A percentile compares a stretch with the other conserved stretches of the same genome.
phyloP scores from a whole-genome alignment of 2,797 vertebrate genomes.

The Leptodactylus fallax region DNA sequence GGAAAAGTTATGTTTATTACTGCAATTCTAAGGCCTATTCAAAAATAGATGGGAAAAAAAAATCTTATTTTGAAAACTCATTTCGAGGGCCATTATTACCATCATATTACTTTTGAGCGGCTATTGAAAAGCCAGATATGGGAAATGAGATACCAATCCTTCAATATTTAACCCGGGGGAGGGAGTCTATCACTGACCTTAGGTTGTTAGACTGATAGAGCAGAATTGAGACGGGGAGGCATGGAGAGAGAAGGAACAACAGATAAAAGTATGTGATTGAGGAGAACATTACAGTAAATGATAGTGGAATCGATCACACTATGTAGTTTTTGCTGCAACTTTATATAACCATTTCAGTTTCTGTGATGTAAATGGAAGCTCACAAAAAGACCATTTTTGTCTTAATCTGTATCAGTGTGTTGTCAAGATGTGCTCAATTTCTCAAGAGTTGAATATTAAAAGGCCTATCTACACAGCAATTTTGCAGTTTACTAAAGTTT shows the following conservation, averaged over 20 bases:
- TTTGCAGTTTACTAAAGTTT: no score
- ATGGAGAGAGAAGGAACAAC: background rate
- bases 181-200: slow-evolving; percentile 64
- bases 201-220: slow-evolving; percentile 65
- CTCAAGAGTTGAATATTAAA: slow-evolving; percentile 69
- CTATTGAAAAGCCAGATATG: slow-evolving; percentile 67
- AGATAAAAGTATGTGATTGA: slow-evolving; percentile 70
- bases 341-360: slow-evolving; percentile 62
- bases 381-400: slow-evolving; percentile 65
- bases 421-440: slow-evolving; percentile 63
- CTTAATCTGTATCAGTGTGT: slow-evolving; percentile 65
- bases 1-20: slow-evolving; percentile 26
- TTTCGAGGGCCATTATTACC: slow-evolving; percentile 74
- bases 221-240: slow-evolving; percentile 56
- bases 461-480: no score
- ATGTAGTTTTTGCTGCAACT: slow-evolving; percentile 67
- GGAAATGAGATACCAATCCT: slow-evolving; percentile 66
- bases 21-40: slow-evolving; percentile 9
- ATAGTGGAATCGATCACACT: slow-evolving; percentile 59
- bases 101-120: slow-evolving; percentile 71
- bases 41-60: background rate
- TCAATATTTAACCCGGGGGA: slow-evolving; percentile 66
- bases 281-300: slow-evolving; percentile 71
- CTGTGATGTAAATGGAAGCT: slow-evolving; percentile 69
- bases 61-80: slow-evolving; percentile 72